Percentiles rank a stretch among this genome's conserved stretches.
phyloP scores from a whole-genome alignment of 1,140 invertebrate species.

The Anthonomus grandis region DNA sequence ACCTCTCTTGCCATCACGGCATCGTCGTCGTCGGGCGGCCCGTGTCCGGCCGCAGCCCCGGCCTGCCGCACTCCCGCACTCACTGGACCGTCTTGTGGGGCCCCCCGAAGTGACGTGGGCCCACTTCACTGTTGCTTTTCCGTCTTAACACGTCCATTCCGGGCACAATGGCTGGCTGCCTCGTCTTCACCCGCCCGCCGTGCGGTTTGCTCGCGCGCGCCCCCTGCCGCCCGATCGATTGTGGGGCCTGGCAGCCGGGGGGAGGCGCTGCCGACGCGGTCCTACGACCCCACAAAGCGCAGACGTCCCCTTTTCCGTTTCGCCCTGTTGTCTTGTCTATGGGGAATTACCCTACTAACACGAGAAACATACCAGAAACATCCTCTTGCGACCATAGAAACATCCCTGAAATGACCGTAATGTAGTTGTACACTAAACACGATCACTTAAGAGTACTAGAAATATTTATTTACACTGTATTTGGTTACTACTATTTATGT shows the following conservation, averaged over 20 bases:
- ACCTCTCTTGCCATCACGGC: slow-evolving; percentile 64
- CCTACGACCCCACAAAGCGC: background rate
- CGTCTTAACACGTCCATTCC: slow-evolving; percentile 40
- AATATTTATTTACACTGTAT: too few relatives aligned
- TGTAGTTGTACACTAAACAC: too few relatives aligned
- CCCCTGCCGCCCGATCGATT: slow-evolving; percentile 45
- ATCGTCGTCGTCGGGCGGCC: slow-evolving; percentile 49
- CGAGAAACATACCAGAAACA: too few relatives aligned
- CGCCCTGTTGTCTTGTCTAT: too few relatives aligned
- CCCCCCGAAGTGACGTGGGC: slow-evolving; percentile 38
- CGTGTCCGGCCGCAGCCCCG: slow-evolving; percentile 29
- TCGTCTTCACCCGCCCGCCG: slow-evolving; percentile 42
- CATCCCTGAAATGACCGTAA: too few relatives aligned
- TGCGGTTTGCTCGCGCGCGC: slow-evolving; percentile 43
- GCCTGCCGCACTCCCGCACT: slow-evolving; percentile 35
- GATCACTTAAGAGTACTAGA: too few relatives aligned
- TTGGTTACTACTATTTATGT: too few relatives aligned
- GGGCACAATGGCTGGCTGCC: slow-evolving; percentile 39
- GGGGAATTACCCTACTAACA: too few relatives aligned
- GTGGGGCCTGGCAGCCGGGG: slow-evolving; percentile 24
- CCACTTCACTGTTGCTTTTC: slow-evolving; percentile 28
- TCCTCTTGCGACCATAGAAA: too few relatives aligned
- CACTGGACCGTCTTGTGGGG: slow-evolving; percentile 41
- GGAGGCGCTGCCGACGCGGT: slow-evolving; percentile 36
- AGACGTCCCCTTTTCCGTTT: too few relatives aligned